Evolutionary conservation across 2,888 invertebrate genomes (phyloP), one percentile per base, ranked within the genome.

Genomic region (Electrophaes corylata): DNA sequence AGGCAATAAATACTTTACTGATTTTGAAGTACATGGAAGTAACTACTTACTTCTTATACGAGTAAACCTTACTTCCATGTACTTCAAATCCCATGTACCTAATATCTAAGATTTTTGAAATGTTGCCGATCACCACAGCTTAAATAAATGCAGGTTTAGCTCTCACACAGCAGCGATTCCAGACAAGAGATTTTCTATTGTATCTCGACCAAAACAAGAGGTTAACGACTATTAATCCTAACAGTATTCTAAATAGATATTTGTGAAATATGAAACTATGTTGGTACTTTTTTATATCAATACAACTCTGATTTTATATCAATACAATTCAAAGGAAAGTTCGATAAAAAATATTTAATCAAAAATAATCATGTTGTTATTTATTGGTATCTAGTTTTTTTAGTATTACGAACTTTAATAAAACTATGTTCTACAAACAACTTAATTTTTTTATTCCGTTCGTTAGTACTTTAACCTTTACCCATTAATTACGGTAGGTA

Each of bases 331-430:
- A 20, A 41, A 26, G 23, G 40, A 45, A 53, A 40, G 40, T 35
- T 79, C 73, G 73, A 68, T 73, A 53, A 53, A 62, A 61, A 49
- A 62, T 71, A 70, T 78, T 73, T 72, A 71, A 72, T 76, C 73
- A 71, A 65, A 71, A 64, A 70, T 75, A 76, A 76, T 79, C 70
- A 71, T 72, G 76, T 82, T 86, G 84, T 87, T 88, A 86, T 86
- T 84, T 88, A 88, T 89, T 89, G 87, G 82, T 88, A 86, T 83
- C 82, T 84, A 83, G 79, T 85, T 86, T 80, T 78, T 81, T 81
- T 84, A 82, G 79, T 76, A 83, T 81, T 76, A 74, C 81, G 78
- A 79, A 80, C 76, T 75, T 84, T 78, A 86, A 85, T 87, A 86
- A 89, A 88, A 84, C 79, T 84, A 88, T 87, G 88, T 88, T 88